These are phyloP conservation scores for Naso thynnoides DNA, from an alignment of 2,797 vertebrate genomes.

Conservation along the genomic window DNA sequence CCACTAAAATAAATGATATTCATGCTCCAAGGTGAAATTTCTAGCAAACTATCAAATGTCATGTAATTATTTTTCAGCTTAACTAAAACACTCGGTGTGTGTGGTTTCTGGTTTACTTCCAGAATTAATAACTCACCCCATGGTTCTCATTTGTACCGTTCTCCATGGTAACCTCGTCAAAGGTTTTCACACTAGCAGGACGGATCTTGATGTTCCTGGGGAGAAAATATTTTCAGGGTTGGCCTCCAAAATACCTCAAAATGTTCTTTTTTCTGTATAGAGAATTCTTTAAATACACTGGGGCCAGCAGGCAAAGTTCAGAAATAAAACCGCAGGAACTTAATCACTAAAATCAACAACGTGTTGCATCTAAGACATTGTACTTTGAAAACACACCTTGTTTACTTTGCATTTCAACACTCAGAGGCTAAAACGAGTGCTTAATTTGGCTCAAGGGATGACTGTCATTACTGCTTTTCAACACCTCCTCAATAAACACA, in stretches of 20 bases:
- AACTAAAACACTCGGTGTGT: not conserved
- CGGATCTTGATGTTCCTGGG: constrained; percentile 88
- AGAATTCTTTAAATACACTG: constrained; percentile 39
- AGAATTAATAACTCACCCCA: constrained; percentile 82
- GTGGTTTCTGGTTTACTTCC: constrained; percentile 35
- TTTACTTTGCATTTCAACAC: constrained; percentile 72
- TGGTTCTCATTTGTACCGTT: constrained; percentile 83
- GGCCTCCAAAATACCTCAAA: constrained; percentile 30
- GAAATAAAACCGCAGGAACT: constrained; percentile 63
- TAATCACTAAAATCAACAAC: constrained; percentile 65
- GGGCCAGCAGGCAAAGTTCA: constrained; percentile 46
- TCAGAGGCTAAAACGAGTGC: constrained; percentile 59
- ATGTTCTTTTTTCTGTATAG: constrained; percentile 23
- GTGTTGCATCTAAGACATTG: constrained; percentile 53
- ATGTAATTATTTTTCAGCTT: not conserved
- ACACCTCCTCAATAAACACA: constrained; percentile 78
- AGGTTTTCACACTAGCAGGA: constrained; percentile 92
- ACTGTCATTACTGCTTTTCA: constrained; percentile 78
- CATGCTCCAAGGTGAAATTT: not conserved
- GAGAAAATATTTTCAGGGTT: constrained; percentile 56
- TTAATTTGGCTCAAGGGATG: constrained; percentile 72
- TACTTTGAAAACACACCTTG: constrained; percentile 65
- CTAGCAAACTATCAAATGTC: not conserved
- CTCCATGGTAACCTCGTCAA: constrained; percentile 90
- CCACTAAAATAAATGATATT: not conserved